Base-by-base conservation (phyloP, 1,140 invertebrate genomes). In the Procambarus virginalis region DNA sequence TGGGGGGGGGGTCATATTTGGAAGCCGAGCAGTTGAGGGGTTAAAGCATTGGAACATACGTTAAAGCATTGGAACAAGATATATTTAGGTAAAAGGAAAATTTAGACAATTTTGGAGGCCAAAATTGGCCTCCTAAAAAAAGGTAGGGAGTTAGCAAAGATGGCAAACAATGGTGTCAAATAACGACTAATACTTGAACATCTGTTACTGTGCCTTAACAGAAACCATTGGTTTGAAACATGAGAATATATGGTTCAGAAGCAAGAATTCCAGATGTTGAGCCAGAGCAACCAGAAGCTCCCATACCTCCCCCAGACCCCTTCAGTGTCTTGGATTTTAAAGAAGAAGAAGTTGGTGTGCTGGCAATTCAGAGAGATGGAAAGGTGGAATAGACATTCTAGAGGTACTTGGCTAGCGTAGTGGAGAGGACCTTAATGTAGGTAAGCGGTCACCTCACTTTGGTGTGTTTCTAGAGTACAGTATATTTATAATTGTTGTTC, bases 311-410 rank as follows among this genome's bases (percentile, higher is more conserved):
- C 9, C 84, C 84, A 22, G 70, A 60, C n/a, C n/a, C 14, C 20
- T 85, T 17, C 73, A 85, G 73, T 82, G n/a, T 58, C 46, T 87
- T 46, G 20, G 55, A 10, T n/a, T 55, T 58, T 22, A 85, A 85
- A 64, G 86, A 9, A 17, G 78, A 87, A 34, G 78, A 87, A n/a
- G n/a, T 87, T n/a, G 60, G 64, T 0, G 22, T 87, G 2, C 73
- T 87, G 10, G 78, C 78, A 87, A 87, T 60, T 73, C 86, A n/a
- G 45, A 87, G 46, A 60, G 86, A 49, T 51, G 86, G 86, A 3
- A n/a, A n/a, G n/a, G n/a, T n/a, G n/a, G n/a, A 81, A 64, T 3
- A 79, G 70, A 20, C n/a, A 73, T 87, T 51, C 5, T 68, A 0
- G 78, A 87, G 49, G 58, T 87, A 2, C 86, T 87, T n/a, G n/a